Evolutionary conservation across 2,888 invertebrate species (phyloP), one percentile per base, ranked within the genome.

Genomic region (Desoria tigrina): DNA sequence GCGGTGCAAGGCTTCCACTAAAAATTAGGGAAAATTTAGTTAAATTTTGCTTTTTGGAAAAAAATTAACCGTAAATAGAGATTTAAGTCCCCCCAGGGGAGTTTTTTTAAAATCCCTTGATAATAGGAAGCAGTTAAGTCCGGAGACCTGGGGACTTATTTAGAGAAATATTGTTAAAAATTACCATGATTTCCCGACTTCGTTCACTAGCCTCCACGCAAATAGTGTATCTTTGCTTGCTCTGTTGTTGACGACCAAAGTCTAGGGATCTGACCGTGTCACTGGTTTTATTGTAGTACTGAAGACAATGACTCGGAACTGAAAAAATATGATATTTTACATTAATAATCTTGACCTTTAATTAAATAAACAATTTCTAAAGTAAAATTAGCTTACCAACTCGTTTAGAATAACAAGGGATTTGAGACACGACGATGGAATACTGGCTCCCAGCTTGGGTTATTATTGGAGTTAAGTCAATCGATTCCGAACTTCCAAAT

Each of bases 261-360:
- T 61, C 72, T 49, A 72, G 69, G 45, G 66, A 66, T 27, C 50
- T 59, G 11, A 72, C 63, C 0, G 14, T 24, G n/a, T 21, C 66
- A 18, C 57, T 63, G 1, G 51, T 1, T 11, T 56, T 58, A 1
- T 63, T 68, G 37, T 32, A 66, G 24, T 71, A 68, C 32, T 71
- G 71, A 2, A 71, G 63, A 28, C 71, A 71, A 24, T 66, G 60
- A 28, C 65, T 55, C 1, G 71, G 71, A 11, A 68, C 71, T 65
- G 21, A 1, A 45, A 4, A 7, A 56, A 23, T 2, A 57, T n/a
- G n/a, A n/a, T n/a, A n/a, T 28, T 1, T 61, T 39, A 2, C 21
- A 42, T 42, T 39, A 21, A 14, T 14, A 16, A 11, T 39, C 16
- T 39, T 39, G 11, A 42, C 42, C 42, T 14, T 16, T 42, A 16